Evolutionary conservation across 2,113 vertebrate genomes (phyloP).

Genomic region (Pygoscelis antarcticus): DNA sequence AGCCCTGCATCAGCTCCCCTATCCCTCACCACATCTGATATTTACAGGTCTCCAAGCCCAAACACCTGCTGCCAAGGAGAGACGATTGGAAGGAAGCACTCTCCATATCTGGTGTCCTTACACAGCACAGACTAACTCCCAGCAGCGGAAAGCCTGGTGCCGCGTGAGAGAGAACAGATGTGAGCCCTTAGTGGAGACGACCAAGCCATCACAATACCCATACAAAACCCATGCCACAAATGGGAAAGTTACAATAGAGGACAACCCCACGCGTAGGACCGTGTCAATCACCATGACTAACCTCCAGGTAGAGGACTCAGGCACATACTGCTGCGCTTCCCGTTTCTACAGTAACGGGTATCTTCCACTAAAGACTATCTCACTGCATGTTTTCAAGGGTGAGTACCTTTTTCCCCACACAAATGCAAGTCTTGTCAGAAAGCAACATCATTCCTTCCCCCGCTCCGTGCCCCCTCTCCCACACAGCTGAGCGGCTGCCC

Average conservation of each 20-base stretch:
- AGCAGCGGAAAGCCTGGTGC: background rate
- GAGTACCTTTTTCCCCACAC: background rate
- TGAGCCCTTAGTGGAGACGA: rapidly evolving
- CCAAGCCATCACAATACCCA: background rate
- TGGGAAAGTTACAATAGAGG: rapidly evolving
- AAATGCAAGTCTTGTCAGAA: background rate
- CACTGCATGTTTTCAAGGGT: slow-evolving; percentile 65
- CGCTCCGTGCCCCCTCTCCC: rapidly evolving
- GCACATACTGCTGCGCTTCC: slow-evolving; percentile 32
- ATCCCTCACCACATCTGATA: background rate
- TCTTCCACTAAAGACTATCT: background rate
- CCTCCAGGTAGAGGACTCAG: slow-evolving; percentile 60
- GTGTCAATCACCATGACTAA: slow-evolving; percentile 34
- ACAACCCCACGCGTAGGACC: rapidly evolving
- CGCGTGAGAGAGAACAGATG: rapidly evolving
- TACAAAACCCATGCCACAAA: rapidly evolving
- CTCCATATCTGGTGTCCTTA: slow-evolving; percentile 47
- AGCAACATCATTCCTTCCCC: background rate
- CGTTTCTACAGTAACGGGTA: rapidly evolving
- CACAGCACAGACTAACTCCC: rapidly evolving
- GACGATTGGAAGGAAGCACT: background rate
- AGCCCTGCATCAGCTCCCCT: background rate
- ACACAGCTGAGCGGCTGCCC: background rate
- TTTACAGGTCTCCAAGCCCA: slow-evolving; percentile 21
- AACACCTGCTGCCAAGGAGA: rapidly evolving